Percentiles rank a stretch among this genome's conserved stretches.
phyloP scores from a whole-genome alignment of 1,140 invertebrate species.

The Zaprionus camerounensis region DNA sequence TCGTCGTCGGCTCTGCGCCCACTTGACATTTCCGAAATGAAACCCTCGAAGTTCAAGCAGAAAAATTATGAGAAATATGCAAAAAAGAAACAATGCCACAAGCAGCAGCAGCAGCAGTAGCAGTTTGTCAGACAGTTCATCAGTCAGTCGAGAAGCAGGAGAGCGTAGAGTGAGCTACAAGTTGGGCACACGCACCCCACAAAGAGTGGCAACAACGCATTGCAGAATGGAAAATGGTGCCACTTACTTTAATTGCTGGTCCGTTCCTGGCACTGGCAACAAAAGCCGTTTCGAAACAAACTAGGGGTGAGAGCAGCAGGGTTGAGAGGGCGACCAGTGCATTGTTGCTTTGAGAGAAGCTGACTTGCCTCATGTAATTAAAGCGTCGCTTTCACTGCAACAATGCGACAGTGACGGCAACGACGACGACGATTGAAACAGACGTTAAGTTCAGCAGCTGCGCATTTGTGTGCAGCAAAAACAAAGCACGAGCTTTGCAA shows the following conservation, averaged over 20 bases:
- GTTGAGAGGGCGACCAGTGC: background rate
- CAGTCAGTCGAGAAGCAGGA: slow-evolving; percentile 27
- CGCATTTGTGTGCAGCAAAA: slow-evolving; percentile 6
- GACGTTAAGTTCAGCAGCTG: slow-evolving; percentile 37
- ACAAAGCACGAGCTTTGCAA: slow-evolving; percentile 34
- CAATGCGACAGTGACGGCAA: slow-evolving; percentile 32
- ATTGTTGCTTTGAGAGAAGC: slow-evolving; percentile 45
- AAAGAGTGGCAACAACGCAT: slow-evolving; percentile 34
- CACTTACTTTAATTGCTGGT: slow-evolving; percentile 62
- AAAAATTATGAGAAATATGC: slow-evolving; percentile 48
- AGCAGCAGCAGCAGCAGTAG: slow-evolving; percentile 1
- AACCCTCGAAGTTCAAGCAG: slow-evolving; percentile 42
- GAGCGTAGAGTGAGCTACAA: slow-evolving; percentile 10
- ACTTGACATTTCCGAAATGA: slow-evolving; percentile 45
- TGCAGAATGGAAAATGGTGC: slow-evolving; percentile 55
- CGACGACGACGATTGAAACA: slow-evolving; percentile 7
- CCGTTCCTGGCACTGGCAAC: slow-evolving; percentile 26
- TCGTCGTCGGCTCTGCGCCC: background rate
- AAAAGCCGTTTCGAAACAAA: slow-evolving; percentile 25
- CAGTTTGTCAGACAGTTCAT: slow-evolving; percentile 39
- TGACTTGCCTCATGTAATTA: slow-evolving; percentile 52
- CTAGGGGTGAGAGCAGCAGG: background rate
- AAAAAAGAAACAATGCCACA: slow-evolving; percentile 11
- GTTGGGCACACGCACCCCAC: background rate
- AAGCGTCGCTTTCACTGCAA: slow-evolving; percentile 57